Base-by-base conservation (phyloP, 2,113 vertebrate genomes). In the Rhinoderma darwinii region DNA sequence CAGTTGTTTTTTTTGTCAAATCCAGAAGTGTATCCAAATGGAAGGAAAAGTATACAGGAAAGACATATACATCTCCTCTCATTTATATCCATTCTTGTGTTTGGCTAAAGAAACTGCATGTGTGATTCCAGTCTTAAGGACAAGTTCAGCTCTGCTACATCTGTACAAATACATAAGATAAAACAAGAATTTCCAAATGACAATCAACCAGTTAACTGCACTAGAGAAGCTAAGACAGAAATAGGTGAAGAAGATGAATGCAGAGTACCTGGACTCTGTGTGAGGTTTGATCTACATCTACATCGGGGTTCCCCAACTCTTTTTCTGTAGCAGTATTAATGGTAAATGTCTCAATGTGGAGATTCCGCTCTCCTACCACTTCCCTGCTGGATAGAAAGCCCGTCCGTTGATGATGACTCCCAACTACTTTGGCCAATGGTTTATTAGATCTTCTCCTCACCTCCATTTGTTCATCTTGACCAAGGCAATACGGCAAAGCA, bases 381-480 rank as follows among this genome's bases (percentile, higher is more conserved):
- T 95, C 94, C 95, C 94, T 95, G 94, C 90, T 90, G 90, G 93
- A 92, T 93, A 92, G 89, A 94, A 92, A 92, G 84, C 89, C 91
- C 82, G 90, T 94, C 92, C 92, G 93, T 93, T 95, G 93, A 90
- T 95, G 94, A 88, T 94, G 94, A 92, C 94, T 95, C 89, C 95
- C 94, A 92, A 95, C 94, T 92, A 96, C 93, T 92, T 93, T 93
- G 27, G 94, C 94, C 93, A 94, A 93, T 81, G 93, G 94, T 79
- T 92, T 95, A 92, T 93, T 94, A 94, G 92, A 88, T 95, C 94
- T 94, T 94, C 95, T 90, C 94, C 95, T 96, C 95, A 96, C 95
- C 95, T 96, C 95, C 94, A 93, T 93, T 91, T 94, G 93, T 91
- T 96, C 95, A 63, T 96, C 95, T 93, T 96, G 94, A 93, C 94